These are phyloP conservation scores for Peromyscus eremicus DNA, from an alignment of 2,797 vertebrate species.

Conservation along the genomic window DNA sequence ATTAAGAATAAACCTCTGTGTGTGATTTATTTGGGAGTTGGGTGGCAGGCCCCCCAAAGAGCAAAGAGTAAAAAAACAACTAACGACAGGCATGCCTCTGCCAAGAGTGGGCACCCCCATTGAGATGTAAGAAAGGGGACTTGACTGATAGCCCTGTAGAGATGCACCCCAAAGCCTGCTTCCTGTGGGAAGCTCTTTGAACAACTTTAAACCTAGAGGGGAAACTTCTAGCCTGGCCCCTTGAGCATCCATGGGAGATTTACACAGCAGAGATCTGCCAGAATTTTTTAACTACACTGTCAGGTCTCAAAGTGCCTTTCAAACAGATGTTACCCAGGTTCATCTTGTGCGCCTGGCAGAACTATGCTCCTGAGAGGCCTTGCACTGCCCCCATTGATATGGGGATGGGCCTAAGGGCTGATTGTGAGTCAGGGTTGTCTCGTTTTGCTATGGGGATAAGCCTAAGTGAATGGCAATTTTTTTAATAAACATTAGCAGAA, in stretches of 20 bases:
- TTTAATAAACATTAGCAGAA: not conserved
- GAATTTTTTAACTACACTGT: not conserved
- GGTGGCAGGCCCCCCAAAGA: too few species aligned
- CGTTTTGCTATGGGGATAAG: not conserved
- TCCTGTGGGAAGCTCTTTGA: not conserved
- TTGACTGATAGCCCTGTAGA: not conserved
- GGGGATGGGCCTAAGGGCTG: not conserved
- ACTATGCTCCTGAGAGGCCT: not conserved
- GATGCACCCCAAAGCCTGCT: not conserved
- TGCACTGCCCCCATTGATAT: not conserved
- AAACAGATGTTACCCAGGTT: not conserved
- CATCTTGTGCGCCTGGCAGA: not conserved
- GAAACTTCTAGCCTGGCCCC: not conserved
- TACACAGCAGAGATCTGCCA: not conserved
- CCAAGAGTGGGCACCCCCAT: not conserved
- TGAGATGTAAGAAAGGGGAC: not conserved
- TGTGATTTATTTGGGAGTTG: too few species aligned
- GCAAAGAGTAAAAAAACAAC: too few species aligned
- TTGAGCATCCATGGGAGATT: not conserved
- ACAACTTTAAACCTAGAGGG: not conserved
- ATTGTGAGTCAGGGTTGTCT: not conserved
- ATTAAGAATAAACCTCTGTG: too few species aligned
- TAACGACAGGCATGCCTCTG: not conserved
- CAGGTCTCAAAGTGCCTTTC: not conserved
- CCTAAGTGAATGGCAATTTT: not conserved